Conservation (phyloP, 2,113 vertebrate species). For the Mionectes macconnelli region DNA sequence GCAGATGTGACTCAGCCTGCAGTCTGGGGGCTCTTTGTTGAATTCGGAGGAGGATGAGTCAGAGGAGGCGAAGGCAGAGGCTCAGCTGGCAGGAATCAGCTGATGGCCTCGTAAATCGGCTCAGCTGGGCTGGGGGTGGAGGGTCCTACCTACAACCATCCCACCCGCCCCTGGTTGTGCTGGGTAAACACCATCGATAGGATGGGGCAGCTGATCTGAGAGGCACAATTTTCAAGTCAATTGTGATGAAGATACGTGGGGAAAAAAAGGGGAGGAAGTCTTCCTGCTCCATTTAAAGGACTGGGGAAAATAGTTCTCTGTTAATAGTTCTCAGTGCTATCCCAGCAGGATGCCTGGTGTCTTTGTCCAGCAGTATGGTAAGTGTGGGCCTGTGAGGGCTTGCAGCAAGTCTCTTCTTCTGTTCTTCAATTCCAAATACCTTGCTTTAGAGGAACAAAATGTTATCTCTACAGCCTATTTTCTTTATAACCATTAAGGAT, state of each 20-base stretch:
- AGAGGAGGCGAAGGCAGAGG: neutral
- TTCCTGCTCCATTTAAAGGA: neutral
- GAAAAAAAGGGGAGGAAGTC: neutral
- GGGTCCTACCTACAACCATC: neutral
- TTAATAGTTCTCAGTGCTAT: neutral
- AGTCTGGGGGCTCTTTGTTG: neutral
- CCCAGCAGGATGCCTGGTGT: neutral
- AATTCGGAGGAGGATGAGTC: neutral
- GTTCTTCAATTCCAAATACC: neutral
- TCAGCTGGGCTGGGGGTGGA: neutral
- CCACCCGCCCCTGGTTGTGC: neutral
- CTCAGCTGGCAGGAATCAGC: neutral
- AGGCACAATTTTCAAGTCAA: rapidly evolving
- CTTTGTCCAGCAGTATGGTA: neutral
- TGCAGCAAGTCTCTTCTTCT: neutral
- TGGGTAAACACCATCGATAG: rapidly evolving
- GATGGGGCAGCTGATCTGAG: neutral
- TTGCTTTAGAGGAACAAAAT: neutral
- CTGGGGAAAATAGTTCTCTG: rapidly evolving
- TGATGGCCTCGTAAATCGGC: rapidly evolving
- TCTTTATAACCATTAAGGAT: neutral
- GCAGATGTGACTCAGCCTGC: neutral
- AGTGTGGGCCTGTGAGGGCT: neutral
- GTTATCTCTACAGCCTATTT: neutral
- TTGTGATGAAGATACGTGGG: neutral